Conservation (phyloP, 2,888 invertebrate genomes). For the Tanypteryx hageni region DNA sequence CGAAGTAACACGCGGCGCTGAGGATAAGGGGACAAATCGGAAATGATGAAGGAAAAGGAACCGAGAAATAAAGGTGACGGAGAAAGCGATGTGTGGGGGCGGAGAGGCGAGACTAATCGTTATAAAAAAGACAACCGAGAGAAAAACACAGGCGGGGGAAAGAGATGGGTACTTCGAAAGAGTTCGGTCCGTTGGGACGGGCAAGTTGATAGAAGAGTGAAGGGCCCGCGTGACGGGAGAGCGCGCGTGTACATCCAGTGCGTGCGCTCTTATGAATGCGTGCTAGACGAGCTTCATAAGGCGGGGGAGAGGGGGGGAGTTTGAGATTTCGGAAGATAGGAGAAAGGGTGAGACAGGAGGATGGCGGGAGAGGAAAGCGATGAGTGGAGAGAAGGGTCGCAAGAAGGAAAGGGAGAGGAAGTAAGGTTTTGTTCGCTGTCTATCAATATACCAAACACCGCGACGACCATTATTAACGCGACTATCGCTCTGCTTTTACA, state of each 20-base stretch:
- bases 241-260: no score
- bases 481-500: slow-evolving; percentile 25
- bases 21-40: no score
- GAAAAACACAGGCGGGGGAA: not conserved
- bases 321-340: not conserved
- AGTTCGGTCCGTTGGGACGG: not conserved
- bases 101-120: not conserved
- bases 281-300: not conserved
- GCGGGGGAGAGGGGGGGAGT: not conserved
- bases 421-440: slow-evolving; percentile 31
- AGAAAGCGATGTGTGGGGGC: not conserved
- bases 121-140: not conserved
- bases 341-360: not conserved
- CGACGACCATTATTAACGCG: slow-evolving; percentile 37
- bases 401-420: not conserved
- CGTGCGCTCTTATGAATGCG: no score
- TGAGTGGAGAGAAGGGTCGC: not conserved
- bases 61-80: not conserved
- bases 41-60: not conserved
- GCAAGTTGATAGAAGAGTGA: not conserved
- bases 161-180: not conserved
- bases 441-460: slow-evolving; percentile 41
- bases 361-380: not conserved
- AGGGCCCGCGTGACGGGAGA: not conserved
- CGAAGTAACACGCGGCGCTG: not conserved